These are phyloP conservation scores for Whitmania pigra DNA, from an alignment of 1,140 invertebrate species.

Conservation along the genomic window DNA sequence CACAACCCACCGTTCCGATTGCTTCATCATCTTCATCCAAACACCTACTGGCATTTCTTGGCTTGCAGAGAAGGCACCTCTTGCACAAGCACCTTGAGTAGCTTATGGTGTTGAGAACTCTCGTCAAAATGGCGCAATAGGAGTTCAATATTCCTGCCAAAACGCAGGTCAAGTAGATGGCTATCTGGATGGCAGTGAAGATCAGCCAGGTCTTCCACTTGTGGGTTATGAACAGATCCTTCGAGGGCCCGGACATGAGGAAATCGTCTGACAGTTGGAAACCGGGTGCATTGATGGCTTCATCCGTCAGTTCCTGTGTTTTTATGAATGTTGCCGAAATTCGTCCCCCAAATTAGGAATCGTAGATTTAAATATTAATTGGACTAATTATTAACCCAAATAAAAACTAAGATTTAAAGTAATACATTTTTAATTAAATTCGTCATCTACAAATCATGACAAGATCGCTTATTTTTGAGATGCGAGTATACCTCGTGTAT, in stretches of 20 bases:
- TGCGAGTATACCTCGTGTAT: background rate
- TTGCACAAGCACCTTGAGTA: no score
- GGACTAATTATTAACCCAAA: background rate
- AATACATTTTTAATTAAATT: background rate
- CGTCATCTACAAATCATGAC: background rate
- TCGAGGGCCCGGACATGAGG: background rate
- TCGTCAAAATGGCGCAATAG: background rate
- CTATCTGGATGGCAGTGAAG: background rate
- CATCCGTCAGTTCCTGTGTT: slow-evolving; percentile 8
- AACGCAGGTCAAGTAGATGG: background rate
- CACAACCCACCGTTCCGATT: no score
- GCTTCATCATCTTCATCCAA: no score
- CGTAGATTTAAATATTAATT: background rate
- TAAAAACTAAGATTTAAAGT: background rate
- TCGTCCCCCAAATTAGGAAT: background rate
- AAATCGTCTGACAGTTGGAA: slow-evolving; percentile 4
- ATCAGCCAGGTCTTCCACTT: background rate
- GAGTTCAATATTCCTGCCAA: background rate
- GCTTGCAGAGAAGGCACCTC: no score
- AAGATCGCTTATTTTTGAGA: background rate
- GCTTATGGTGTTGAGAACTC: background rate
- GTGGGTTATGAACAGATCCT: background rate
- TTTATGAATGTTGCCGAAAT: background rate
- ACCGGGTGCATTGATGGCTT: background rate
- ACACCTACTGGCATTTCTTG: no score